Evolutionary conservation across 2,797 vertebrate genomes (phyloP).

Genomic region (Erithacus rubecula): DNA sequence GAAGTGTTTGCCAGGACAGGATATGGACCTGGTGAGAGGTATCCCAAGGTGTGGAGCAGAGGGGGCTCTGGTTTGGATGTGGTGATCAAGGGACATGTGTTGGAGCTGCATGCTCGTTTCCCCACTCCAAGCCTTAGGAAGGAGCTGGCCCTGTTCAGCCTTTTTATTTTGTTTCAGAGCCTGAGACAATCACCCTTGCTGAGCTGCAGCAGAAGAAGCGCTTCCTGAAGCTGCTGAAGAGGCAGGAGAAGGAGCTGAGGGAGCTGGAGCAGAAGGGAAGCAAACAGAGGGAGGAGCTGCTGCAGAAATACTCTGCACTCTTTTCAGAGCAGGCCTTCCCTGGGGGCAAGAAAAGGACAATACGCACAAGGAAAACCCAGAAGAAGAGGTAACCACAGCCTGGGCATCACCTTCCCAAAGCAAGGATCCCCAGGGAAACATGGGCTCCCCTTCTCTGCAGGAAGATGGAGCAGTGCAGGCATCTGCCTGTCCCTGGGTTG

Average conservation of each 20-base stretch:
- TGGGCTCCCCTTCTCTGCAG: background rate
- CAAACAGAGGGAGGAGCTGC: constrained; percentile 86
- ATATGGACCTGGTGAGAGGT: background rate
- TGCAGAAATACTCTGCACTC: constrained; percentile 81
- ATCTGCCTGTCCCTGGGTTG: background rate
- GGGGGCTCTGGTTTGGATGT: background rate
- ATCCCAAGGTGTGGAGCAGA: background rate
- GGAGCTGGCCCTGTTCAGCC: background rate
- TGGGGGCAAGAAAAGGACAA: constrained; percentile 57
- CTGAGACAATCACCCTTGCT: constrained; percentile 78
- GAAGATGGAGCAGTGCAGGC: background rate
- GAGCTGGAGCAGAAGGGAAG: constrained; percentile 85
- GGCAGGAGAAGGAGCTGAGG: constrained; percentile 91
- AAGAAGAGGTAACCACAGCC: constrained; percentile 82
- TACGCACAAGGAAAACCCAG: constrained; percentile 46
- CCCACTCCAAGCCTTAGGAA: background rate
- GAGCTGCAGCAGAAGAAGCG: constrained; percentile 89
- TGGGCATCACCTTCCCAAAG: background rate
- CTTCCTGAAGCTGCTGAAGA: constrained; percentile 87
- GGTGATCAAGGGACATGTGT: background rate
- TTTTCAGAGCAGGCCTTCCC: constrained; percentile 71
- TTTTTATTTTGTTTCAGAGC: constrained; percentile 71
- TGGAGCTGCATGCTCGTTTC: background rate
- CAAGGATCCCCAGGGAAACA: background rate
- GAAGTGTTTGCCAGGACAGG: background rate